Conservation (phyloP, 2,888 invertebrate genomes). For the Amblyteles armatorius region DNA sequence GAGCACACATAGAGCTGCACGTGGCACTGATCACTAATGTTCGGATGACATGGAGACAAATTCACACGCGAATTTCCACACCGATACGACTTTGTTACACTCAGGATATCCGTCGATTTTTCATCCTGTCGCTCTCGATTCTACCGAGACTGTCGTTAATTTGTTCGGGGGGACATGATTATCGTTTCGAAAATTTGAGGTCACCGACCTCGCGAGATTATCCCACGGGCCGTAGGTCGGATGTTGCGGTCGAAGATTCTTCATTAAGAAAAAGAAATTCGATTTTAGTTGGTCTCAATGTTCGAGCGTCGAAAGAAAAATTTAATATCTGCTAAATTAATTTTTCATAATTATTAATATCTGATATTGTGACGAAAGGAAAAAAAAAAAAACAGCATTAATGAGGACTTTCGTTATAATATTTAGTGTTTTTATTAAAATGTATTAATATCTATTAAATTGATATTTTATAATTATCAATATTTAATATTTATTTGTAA, state of each 20-base stretch:
- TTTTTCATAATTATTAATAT: background rate
- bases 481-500: no score
- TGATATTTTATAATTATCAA: no score
- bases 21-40: background rate
- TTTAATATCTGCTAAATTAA: background rate
- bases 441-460: no score
- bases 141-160: no score
- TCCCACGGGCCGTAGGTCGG: background rate
- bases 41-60: background rate
- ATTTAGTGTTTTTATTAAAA: no score
- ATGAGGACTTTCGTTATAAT: no score
- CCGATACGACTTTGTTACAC: background rate
- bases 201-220: background rate
- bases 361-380: no score
- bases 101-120: background rate
- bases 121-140: background rate
- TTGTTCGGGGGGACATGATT: background rate
- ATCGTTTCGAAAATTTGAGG: background rate
- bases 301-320: background rate
- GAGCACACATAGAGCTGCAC: background rate
- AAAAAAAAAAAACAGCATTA: no score
- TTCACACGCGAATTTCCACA: background rate
- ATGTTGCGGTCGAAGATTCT: background rate
- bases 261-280: background rate
- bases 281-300: no score